A percentile compares a stretch with the other conserved stretches of the same genome.
Conservation (phyloP, 2,797 vertebrate species). For the Mus minutoides region DNA sequence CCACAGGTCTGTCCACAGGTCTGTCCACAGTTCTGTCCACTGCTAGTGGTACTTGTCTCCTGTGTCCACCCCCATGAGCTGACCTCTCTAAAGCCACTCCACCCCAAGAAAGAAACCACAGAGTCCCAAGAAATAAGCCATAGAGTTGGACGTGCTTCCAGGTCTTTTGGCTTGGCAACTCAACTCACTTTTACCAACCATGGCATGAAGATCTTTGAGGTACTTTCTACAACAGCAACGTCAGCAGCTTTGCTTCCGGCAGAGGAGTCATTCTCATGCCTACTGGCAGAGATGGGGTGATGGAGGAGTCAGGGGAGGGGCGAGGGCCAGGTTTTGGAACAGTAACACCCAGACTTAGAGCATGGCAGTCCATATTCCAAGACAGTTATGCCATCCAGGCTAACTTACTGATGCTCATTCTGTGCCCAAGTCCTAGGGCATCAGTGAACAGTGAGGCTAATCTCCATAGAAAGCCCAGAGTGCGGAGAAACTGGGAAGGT, state of each 20-base stretch:
- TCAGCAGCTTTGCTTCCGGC: neutral
- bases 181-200: neutral
- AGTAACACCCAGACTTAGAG: neutral
- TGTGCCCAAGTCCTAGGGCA: neutral
- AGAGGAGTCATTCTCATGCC: neutral
- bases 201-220: neutral
- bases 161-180: neutral
- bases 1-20: too few species aligned
- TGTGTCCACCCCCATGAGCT: neutral
- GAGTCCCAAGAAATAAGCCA: neutral
- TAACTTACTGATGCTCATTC: neutral
- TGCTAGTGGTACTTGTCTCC: neutral
- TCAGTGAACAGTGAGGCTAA: neutral
- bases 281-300: neutral
- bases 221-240: neutral
- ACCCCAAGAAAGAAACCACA: neutral
- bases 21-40: too few species aligned
- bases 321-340: neutral
- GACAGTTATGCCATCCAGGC: fast-evolving
- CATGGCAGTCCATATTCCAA: neutral
- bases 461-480: neutral
- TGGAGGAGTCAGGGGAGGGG: fast-evolving
- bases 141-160: neutral
- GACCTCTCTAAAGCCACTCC: neutral
- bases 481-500: neutral